Evolutionary conservation across 2,797 vertebrate species (phyloP).

Genomic region (Dallia pectoralis): DNA sequence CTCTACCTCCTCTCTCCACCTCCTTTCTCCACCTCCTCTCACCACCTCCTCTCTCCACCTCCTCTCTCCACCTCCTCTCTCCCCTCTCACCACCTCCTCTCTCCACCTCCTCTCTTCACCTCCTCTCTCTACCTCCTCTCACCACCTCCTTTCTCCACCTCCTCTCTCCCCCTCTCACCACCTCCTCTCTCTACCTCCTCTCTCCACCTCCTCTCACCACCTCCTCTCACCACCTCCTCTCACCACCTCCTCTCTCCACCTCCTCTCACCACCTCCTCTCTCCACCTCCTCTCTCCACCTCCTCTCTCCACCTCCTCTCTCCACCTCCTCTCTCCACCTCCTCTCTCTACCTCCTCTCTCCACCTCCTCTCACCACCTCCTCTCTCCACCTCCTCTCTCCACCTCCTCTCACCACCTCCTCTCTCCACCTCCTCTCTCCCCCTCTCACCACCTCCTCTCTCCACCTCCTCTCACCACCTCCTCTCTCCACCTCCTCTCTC

Average conservation of each 20-base stretch:
- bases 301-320: conserved; percentile 16
- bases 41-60: conserved; percentile 12
- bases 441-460: conserved; percentile 22
- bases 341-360: conserved; percentile 28
- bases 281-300: conserved; percentile 9
- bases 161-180: conserved; percentile 16
- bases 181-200: conserved; percentile 27
- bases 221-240: conserved; percentile 16
- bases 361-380: conserved; percentile 8
- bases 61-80: conserved; percentile 16
- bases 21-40: conserved; percentile 14
- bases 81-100: no score
- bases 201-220: conserved; percentile 11
- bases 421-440: conserved; percentile 21
- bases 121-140: conserved; percentile 14
- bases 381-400: conserved; percentile 15
- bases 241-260: conserved; percentile 13
- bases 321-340: conserved; percentile 11
- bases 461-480: background rate
- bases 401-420: conserved; percentile 12
- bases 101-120: conserved; percentile 29
- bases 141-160: conserved; percentile 12
- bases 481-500: conserved; percentile 23
- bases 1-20: conserved; percentile 29
- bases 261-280: conserved; percentile 27